Base-by-base conservation (phyloP, 2,888 invertebrate species). In the Athripsodes cinereus region DNA sequence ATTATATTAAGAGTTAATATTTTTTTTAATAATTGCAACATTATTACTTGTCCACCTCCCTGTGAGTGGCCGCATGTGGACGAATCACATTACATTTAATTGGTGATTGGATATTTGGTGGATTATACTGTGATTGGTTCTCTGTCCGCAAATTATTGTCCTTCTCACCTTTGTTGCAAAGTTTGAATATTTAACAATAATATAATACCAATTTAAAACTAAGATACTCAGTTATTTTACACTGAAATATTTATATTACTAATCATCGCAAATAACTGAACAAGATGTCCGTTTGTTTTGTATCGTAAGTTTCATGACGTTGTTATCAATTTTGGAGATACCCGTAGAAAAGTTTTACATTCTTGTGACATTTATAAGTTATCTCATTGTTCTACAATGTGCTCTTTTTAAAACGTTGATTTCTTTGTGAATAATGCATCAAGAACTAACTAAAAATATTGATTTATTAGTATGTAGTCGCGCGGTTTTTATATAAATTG, bases 231-330 rank as follows among this genome's bases (percentile, higher is more conserved):
- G 11, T 8, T 6, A 31, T 31, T 8, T 8, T 31, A 31, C 11
- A 31, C 31, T 31, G 31, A 11, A 31, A 11, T 31, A 8, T 8
- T 11, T 8, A 31, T 31, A 31, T 31, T 8, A 31, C 11, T 13
- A 40, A 26, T 8, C 16, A 40, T n/a, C 40, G 13, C 16, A n/a
- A 40, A 40, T 40, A 40, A 40, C 16, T n/a, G 13, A 8, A 8
- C 78, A 80, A 78, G 71, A 85, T 85, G 83, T 86, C 86, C 65
- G 83, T 87, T 67, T 86, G 84, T 75, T 86, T 84, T 72, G 83
- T 87, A 67, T 84, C 85, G 86, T 87, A 81, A 84, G 86, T 85
- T 68, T 66, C 8, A 20, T 54, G 20, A 44, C 1, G 50, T 20
- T 16, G 11, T 35, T 46, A 31, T 51, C 16, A n/a, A n/a, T 40